Evolutionary conservation across 2,797 vertebrate genomes (phyloP), one percentile per base, ranked within the genome.

Genomic region (Gambelia wislizenii): DNA sequence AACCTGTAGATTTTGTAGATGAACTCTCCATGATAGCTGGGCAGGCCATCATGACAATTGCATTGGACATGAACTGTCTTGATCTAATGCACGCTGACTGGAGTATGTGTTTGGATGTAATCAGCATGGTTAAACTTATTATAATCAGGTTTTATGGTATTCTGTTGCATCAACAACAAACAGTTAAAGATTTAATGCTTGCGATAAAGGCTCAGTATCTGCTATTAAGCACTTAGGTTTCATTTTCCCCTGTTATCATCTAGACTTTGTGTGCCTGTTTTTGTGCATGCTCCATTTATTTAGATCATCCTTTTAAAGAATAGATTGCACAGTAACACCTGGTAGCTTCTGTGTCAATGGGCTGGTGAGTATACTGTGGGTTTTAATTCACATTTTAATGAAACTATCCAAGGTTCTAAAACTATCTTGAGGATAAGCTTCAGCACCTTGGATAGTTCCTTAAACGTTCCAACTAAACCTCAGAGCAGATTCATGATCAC

Each of bases 91-190:
- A 64, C 89, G 61, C 85, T 92, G 70, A 91, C 76, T 64, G 18
- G 64, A 89, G 85, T 87, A 25, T 91, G 47, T 82, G 44, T 92
- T 90, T 92, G 89, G 64, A 86, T 88, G 39, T 89, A 93, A 94
- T 94, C 90, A 95, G 47, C 8, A 61, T 91, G 91, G 92, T 94
- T 93, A 94, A 93, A 85, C 86, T 88, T n/a, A n/a, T n/a, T 36
- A 77, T 91, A 91, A 94, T 93, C 49, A 89, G 13, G 3, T 39
- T 90, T 93, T 81, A 89, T 0, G 87, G 49, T 90, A 90, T 85
- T 92, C 88, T 89, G 89, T 89, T 89, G 87, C 86, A 47, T 86
- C 75, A 94, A 93, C 82, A 91, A 72, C 44, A 90, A 42, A 88
- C 91, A 92, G 22, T 92, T 79, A 92, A n/a, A 91, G 74, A 84